Evolutionary conservation across 2,888 invertebrate species (phyloP).

Genomic region (Heterodera filipjevi): DNA sequence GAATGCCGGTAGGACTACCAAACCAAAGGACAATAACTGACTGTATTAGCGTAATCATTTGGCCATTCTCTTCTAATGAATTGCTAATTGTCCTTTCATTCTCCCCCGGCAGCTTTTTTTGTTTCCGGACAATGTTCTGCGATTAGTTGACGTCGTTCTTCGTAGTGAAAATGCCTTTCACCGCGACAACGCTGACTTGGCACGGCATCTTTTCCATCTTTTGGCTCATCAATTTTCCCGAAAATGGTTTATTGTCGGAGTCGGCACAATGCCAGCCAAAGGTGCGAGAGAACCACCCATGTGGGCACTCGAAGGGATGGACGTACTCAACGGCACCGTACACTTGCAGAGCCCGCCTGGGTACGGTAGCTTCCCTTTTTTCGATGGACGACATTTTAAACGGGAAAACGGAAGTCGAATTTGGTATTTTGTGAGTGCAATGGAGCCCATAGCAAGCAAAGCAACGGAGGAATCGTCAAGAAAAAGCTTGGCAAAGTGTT

Average conservation of each 20-base stretch:
- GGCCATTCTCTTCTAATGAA: not conserved
- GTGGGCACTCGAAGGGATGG: not conserved
- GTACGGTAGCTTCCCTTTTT: not conserved
- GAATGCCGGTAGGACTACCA: not conserved
- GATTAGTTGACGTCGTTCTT: slow-evolving; percentile 1
- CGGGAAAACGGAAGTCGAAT: slow-evolving; percentile 1
- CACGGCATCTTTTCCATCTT: slow-evolving; percentile 5
- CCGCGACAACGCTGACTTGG: not conserved
- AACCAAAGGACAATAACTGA: not conserved
- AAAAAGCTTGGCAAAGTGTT: slow-evolving; percentile 1
- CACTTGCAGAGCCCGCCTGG: not conserved
- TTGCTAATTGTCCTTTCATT: not conserved
- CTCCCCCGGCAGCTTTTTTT: not conserved
- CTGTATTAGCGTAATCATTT: not conserved
- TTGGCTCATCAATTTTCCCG: slow-evolving; percentile 2
- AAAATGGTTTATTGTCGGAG: slow-evolving; percentile 9
- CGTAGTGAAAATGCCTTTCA: not conserved
- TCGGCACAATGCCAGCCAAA: not conserved
- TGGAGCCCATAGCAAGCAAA: not conserved
- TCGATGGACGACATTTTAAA: not conserved
- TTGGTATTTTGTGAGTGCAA: not conserved
- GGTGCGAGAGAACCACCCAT: not conserved
- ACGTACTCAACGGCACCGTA: not conserved
- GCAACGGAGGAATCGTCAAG: not conserved
- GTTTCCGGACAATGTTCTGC: not conserved